Conservation (phyloP, 2,113 vertebrate species). For the Mellivora capensis region DNA sequence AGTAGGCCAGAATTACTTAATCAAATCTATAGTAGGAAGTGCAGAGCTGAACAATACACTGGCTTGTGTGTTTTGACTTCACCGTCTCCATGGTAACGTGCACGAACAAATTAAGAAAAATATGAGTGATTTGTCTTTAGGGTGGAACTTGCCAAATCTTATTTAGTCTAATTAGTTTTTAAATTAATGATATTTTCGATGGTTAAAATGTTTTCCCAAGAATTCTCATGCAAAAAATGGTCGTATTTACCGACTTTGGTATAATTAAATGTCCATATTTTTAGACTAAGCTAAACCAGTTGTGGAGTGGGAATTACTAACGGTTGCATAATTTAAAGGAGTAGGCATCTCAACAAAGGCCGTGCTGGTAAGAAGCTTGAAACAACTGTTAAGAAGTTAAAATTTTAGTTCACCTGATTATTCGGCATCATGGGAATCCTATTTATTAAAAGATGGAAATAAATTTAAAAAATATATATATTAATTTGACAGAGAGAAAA, state of each 20-base stretch:
- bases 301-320: conserved; percentile 30
- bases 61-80: conserved; percentile 63
- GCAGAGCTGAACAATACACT: conserved; percentile 59
- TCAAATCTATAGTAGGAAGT: conserved; percentile 72
- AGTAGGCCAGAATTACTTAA: conserved; percentile 45
- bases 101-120: conserved; percentile 60
- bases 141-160: conserved; percentile 62
- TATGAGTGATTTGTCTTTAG: conserved; percentile 59
- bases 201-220: conserved; percentile 51
- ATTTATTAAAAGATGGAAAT: not conserved
- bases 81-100: conserved; percentile 60
- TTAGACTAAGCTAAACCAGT: conserved; percentile 17
- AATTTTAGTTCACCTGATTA: not conserved
- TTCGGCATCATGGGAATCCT: not conserved
- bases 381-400: conserved; percentile 28
- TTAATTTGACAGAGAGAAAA: no score
- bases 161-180: conserved; percentile 62
- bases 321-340: conserved; percentile 31
- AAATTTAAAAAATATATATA: not conserved
- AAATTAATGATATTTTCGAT: conserved; percentile 62
- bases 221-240: conserved; percentile 49
- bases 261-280: conserved; percentile 34
- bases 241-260: conserved; percentile 26
- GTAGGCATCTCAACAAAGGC: conserved; percentile 18
- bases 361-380: conserved; percentile 13